A percentile compares a stretch with the other conserved stretches of the same genome.
phyloP scores from a whole-genome alignment of 2,113 vertebrate species.

The Thomomys bottae region DNA sequence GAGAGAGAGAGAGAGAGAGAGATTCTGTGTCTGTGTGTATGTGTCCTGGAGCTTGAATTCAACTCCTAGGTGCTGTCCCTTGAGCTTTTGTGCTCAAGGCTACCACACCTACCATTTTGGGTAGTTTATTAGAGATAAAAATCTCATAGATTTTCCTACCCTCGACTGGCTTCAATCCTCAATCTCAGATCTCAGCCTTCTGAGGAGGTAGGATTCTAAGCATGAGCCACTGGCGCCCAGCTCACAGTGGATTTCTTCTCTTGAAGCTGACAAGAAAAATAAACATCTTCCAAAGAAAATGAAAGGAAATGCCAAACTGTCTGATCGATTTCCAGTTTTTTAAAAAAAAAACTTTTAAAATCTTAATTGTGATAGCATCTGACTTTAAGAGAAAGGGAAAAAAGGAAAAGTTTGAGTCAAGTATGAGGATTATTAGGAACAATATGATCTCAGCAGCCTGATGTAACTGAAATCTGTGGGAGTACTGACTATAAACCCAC shows the following conservation, averaged over 20 bases:
- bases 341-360: slow-evolving; percentile 64
- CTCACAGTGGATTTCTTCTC: slow-evolving; percentile 47
- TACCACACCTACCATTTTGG: too few species aligned
- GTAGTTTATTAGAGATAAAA: too few species aligned
- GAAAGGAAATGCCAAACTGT: slow-evolving; percentile 70
- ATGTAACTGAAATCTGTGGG: slow-evolving; percentile 11
- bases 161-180: too few species aligned
- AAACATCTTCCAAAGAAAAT: slow-evolving; percentile 79
- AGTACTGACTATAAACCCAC: slow-evolving; percentile 37
- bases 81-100: too few species aligned
- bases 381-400: slow-evolving; percentile 60
- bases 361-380: slow-evolving; percentile 74
- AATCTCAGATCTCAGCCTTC: too few species aligned
- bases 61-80: too few species aligned
- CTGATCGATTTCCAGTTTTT: slow-evolving; percentile 59
- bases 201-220: too few species aligned
- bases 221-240: too few species aligned
- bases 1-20: too few species aligned
- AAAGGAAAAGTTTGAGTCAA: slow-evolving; percentile 35
- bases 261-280: slow-evolving; percentile 77
- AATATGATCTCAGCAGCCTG: slow-evolving; percentile 43
- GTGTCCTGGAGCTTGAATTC: too few species aligned
- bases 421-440: slow-evolving; percentile 34
- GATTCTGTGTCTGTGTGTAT: too few species aligned
- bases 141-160: too few species aligned